Percentiles rank a stretch among this genome's conserved stretches.
Conservation (phyloP, 2,113 vertebrate genomes). For the Calidris pygmaea region DNA sequence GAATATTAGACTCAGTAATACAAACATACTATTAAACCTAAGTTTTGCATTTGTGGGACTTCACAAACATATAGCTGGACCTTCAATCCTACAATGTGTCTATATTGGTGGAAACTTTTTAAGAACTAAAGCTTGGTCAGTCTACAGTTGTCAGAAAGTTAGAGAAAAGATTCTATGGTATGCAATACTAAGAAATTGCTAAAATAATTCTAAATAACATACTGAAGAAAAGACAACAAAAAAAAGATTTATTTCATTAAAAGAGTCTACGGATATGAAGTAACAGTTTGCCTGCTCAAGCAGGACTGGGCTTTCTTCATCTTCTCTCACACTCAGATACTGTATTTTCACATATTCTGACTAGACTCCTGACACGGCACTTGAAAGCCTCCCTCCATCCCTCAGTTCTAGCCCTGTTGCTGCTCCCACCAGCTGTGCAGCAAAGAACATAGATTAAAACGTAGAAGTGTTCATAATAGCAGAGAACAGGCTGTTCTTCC, state of each 20-base stretch:
- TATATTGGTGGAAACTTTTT: neutral
- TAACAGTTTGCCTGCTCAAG: neutral
- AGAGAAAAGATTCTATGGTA: neutral
- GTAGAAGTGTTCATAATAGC: neutral
- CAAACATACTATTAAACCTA: neutral
- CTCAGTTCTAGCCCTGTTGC: neutral
- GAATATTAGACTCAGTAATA: neutral
- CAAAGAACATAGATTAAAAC: neutral
- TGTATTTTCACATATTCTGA: neutral
- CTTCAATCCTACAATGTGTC: neutral
- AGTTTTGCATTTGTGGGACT: neutral
- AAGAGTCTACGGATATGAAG: neutral
- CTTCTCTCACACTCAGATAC: neutral
- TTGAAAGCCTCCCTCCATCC: neutral
- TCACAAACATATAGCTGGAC: neutral
- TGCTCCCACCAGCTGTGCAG: neutral
- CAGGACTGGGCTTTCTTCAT: neutral
- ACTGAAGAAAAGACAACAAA: neutral
- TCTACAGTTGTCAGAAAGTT: neutral
- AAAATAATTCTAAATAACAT: neutral
- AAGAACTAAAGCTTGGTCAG: neutral
- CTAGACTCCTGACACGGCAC: neutral
- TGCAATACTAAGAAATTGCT: neutral
- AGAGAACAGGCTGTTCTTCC: conserved; percentile 1
- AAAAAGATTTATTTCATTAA: neutral